A percentile compares a stretch with the other conserved stretches of the same genome.
Conservation (phyloP, 1,140 invertebrate species). For the Acromyrmex heyeri region DNA sequence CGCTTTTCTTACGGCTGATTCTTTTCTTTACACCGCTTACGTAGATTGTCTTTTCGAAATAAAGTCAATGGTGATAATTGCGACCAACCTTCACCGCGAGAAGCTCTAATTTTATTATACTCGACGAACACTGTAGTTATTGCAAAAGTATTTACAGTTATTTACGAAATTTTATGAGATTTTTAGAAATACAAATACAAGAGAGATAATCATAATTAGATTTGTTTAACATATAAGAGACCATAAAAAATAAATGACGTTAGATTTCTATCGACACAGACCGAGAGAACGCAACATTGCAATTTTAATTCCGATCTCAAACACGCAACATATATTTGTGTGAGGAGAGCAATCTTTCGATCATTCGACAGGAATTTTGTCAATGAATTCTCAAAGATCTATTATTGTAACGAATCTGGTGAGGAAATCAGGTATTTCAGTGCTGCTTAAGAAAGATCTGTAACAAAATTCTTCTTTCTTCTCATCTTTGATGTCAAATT, state of each 20-base stretch:
- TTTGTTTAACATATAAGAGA: not conserved
- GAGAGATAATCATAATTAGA: not conserved
- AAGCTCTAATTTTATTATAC: slow-evolving; percentile 31
- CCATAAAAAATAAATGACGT: not conserved
- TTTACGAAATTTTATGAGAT: not conserved
- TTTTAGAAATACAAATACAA: not conserved
- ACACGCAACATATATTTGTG: slow-evolving; percentile 36
- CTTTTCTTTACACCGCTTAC: slow-evolving; percentile 9
- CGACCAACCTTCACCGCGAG: slow-evolving; percentile 16
- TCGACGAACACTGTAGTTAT: not conserved
- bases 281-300: slow-evolving; percentile 10
- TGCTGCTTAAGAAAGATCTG: not conserved
- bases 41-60: slow-evolving; percentile 25
- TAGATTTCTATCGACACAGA: slow-evolving; percentile 16
- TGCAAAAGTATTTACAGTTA: not conserved
- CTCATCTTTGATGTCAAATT: not conserved
- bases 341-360: slow-evolving; percentile 3
- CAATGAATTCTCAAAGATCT: slow-evolving; percentile 2
- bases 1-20: slow-evolving; percentile 1
- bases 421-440: not conserved
- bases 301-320: slow-evolving; percentile 50
- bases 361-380: not conserved
- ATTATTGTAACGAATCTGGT: not conserved
- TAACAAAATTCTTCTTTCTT: not conserved
- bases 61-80: slow-evolving; percentile 56